Conservation (phyloP, 1,140 invertebrate genomes). For the Macrocentrus cingulum region DNA sequence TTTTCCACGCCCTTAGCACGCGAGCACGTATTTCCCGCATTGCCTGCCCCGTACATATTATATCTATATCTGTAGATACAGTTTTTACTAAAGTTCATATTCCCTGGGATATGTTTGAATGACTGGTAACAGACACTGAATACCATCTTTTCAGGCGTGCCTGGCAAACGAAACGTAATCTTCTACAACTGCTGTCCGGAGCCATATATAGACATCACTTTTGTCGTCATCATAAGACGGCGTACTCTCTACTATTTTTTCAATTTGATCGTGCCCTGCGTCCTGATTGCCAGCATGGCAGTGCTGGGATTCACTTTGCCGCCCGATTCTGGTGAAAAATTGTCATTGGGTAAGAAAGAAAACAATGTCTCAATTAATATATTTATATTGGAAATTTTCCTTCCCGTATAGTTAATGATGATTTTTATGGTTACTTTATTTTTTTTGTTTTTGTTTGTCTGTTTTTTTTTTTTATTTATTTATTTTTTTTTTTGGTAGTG, state of each 20-base stretch:
- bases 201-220: conserved; percentile 96
- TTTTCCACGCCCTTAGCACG: not conserved
- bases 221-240: conserved; percentile 94
- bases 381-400: too few relatives aligned
- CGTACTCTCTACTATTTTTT: conserved; percentile 98
- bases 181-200: conserved; percentile 84
- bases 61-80: conserved; percentile 1
- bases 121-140: conserved; percentile 1
- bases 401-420: too few relatives aligned
- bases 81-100: conserved; percentile 9
- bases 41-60: not conserved
- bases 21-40: not conserved
- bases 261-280: conserved; percentile 98
- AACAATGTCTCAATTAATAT: too few relatives aligned
- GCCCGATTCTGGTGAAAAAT: conserved; percentile 97
- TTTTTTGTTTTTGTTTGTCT: too few relatives aligned
- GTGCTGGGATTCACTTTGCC: conserved; percentile 96
- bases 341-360: conserved; percentile 67
- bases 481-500: too few relatives aligned
- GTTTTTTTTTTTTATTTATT: too few relatives aligned
- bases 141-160: conserved; percentile 69
- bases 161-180: conserved; percentile 81
- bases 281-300: conserved; percentile 97
- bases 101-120: not conserved
- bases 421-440: too few relatives aligned